These are phyloP conservation scores for Drosophila atripex DNA, from an alignment of 2,888 invertebrate species.

Conservation along the genomic window DNA sequence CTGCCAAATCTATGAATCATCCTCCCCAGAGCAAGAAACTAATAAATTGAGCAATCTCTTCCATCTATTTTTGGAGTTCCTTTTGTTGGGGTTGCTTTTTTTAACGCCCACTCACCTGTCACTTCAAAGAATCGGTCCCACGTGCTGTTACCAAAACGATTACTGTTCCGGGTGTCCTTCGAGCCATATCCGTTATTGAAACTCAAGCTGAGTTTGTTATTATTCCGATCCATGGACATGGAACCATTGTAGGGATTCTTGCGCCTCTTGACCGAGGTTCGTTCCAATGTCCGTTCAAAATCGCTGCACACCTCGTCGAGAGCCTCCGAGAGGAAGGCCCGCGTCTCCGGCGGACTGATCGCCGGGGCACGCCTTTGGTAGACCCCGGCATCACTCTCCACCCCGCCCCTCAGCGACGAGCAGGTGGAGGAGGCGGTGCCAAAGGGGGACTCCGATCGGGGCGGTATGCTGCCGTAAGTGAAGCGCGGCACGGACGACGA, in stretches of 20 bases:
- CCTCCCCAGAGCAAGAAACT: slow-evolving; percentile 18
- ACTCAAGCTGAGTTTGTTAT: slow-evolving; percentile 66
- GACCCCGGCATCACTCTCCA: slow-evolving; percentile 70
- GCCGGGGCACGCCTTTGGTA: slow-evolving; percentile 55
- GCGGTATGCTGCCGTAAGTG: slow-evolving; percentile 62
- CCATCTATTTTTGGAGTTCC: slow-evolving; percentile 42
- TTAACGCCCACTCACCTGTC: slow-evolving; percentile 72
- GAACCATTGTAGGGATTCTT: slow-evolving; percentile 55
- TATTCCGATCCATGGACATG: slow-evolving; percentile 80
- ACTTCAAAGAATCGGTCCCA: slow-evolving; percentile 75
- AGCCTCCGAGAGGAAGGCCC: slow-evolving; percentile 84
- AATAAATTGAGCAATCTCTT: slow-evolving; percentile 32
- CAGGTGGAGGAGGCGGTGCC: slow-evolving; percentile 81
- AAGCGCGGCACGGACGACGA: slow-evolving; percentile 81
- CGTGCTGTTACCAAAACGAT: slow-evolving; percentile 59
- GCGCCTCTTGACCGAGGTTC: slow-evolving; percentile 84
- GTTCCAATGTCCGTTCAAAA: slow-evolving; percentile 88
- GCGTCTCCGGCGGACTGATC: slow-evolving; percentile 82
- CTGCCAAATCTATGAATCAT: slow-evolving; percentile 68
- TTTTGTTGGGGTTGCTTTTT: neutral
- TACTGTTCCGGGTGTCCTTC: slow-evolving; percentile 53
- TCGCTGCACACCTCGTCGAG: slow-evolving; percentile 88
- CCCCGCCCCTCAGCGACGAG: slow-evolving; percentile 75
- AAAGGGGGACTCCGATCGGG: slow-evolving; percentile 78
- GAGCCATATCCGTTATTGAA: slow-evolving; percentile 53